Percentiles rank a stretch among this genome's conserved stretches.
These are phyloP conservation scores for Hepsetus odoe DNA, from an alignment of 2,113 vertebrate species.

Conservation along the genomic window DNA sequence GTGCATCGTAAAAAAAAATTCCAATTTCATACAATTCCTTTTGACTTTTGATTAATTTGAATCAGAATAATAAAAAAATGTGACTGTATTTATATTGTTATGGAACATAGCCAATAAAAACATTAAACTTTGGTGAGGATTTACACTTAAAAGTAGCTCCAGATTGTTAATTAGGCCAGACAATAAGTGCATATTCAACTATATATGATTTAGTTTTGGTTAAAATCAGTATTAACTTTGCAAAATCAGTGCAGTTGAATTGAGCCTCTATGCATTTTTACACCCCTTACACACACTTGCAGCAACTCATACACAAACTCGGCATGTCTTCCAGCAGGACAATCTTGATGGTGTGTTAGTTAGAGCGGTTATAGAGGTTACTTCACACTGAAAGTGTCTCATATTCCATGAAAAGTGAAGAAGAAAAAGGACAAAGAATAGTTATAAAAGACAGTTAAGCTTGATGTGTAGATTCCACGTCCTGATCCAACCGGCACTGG, in stretches of 20 bases:
- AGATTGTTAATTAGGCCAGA: too few species aligned
- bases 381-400: not conserved
- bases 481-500: constrained; percentile 3
- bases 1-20: not conserved
- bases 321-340: not conserved
- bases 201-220: too few species aligned
- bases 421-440: not conserved
- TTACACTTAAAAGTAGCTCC: too few species aligned
- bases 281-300: not conserved
- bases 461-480: not conserved
- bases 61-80: not conserved
- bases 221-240: not conserved
- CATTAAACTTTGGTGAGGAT: too few species aligned
- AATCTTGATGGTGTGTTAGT: not conserved
- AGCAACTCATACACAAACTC: not conserved
- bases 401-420: not conserved
- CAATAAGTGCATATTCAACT: too few species aligned
- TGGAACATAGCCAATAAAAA: too few species aligned
- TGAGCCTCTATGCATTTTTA: not conserved
- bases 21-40: not conserved
- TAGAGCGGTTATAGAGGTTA: not conserved
- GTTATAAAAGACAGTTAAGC: not conserved
- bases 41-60: too few species aligned
- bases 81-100: too few species aligned
- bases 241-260: not conserved